Conservation (phyloP, 1,140 invertebrate species). For the Zaprionus camerounensis region DNA sequence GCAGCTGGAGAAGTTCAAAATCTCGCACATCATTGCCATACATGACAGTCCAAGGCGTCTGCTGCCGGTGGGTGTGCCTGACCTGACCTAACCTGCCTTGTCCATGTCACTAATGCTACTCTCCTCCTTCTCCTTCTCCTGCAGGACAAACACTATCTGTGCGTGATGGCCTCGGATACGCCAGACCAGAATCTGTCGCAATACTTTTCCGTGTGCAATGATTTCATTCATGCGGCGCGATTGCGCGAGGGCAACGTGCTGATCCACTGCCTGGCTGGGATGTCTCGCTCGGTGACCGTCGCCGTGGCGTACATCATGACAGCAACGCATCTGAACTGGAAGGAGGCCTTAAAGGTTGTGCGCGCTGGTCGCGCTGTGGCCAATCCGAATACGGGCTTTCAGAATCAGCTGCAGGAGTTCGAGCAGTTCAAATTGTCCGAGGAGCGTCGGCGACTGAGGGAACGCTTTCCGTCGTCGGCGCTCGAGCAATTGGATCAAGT, state of each 20-base stretch:
- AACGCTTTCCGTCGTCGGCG: conserved; percentile 92
- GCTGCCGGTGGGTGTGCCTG: conserved; percentile 88
- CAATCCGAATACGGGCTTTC: conserved; percentile 98
- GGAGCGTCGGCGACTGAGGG: conserved; percentile 92
- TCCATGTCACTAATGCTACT: neutral
- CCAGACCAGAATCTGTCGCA: conserved; percentile 96
- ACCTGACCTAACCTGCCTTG: neutral
- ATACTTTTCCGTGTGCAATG: conserved; percentile 96
- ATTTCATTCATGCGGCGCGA: conserved; percentile 97
- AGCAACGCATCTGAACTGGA: conserved; percentile 95
- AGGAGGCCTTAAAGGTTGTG: conserved; percentile 96
- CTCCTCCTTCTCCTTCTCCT: conserved; percentile 63
- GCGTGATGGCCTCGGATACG: conserved; percentile 96
- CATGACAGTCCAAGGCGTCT: conserved; percentile 95
- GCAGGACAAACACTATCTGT: conserved; percentile 97
- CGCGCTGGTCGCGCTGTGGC: conserved; percentile 94
- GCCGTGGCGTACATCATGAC: conserved; percentile 95
- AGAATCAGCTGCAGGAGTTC: conserved; percentile 96
- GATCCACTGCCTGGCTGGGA: conserved; percentile 98
- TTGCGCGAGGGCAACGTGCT: conserved; percentile 95
- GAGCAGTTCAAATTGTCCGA: conserved; percentile 92
- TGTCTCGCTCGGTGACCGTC: conserved; percentile 97
- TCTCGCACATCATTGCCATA: conserved; percentile 97
- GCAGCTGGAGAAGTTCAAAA: conserved; percentile 94
- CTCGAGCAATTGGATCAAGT: conserved; percentile 90